Conservation (phyloP, 2,888 invertebrate genomes). For the Ochropacha duplaris region DNA sequence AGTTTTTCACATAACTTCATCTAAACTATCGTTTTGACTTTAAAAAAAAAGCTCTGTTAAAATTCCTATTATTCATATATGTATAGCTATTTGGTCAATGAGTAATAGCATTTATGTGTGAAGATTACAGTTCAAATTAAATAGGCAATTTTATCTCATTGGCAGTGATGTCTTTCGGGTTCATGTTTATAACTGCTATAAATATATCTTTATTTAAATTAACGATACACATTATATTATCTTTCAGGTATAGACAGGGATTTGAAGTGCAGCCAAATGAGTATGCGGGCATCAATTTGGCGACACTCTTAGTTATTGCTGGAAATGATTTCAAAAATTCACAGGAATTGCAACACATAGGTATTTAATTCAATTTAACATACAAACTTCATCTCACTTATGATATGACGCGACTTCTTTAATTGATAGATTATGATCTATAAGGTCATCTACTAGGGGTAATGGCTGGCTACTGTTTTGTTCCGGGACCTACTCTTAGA, state of each 20-base stretch:
- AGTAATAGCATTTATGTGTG: background rate
- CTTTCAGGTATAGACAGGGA: conserved; percentile 91
- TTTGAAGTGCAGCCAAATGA: conserved; percentile 99
- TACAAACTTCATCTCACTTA: no score
- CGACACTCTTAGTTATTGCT: conserved; percentile 97
- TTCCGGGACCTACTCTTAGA: no score
- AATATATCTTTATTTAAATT: background rate
- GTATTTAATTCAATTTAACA: conserved; percentile 55
- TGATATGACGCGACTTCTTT: no score
- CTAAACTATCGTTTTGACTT: no score
- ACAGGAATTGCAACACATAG: conserved; percentile 95
- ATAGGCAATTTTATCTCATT: background rate
- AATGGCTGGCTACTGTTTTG: no score
- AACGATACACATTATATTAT: conserved; percentile 2
- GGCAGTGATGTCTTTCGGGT: background rate
- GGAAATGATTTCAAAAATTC: conserved; percentile 97
- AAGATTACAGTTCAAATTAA: background rate
- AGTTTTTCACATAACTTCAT: no score
- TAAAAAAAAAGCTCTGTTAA: no score
- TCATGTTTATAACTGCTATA: background rate
- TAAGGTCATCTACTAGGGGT: no score
- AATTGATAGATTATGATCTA: no score
- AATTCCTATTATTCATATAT: no score
- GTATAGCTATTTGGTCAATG: background rate
- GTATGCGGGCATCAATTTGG: conserved; percentile 99